Evolutionary conservation across 1,140 invertebrate genomes (phyloP), one percentile per base, ranked within the genome.

Genomic region (Panagrolaimus sp.): DNA sequence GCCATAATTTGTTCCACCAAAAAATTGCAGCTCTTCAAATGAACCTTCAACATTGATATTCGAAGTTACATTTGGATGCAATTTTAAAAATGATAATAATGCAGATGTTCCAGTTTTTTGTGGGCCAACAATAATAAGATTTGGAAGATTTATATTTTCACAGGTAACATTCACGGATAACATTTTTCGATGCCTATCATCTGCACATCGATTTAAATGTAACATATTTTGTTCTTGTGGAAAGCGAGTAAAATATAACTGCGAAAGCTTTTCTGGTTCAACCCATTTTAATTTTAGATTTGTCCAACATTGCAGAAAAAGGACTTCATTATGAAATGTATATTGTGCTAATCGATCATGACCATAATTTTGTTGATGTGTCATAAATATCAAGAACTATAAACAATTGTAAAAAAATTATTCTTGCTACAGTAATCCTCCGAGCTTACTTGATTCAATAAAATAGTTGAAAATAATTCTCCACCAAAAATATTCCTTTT

Each of bases 21-120:
- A 98, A 86, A 99, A 99, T 86, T 99, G 96, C 72, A 98, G 90
- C 85, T 99, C 96, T 85, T 99, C 96, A 85, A 95, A 98, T 1
- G 93, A 96, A 0, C 90, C 89, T 83, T 38, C 5, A n/a, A 91
- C 94, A 12, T 91, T 90, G 73, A 90, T 85, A 86, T 96, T 98
- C 76, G 91, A 92, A n/a, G 88, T 88, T 69, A 98, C 90, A 63
- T 91, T 88, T 48, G 96, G 93, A 86, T 99, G 96, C 88, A 97
- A 90, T 62, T 90, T 89, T 12, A 99, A 87, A 86, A 98, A 98
- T 69, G 93, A 91, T 82, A 96, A 95, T 0, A 99, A 86, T 10
- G 96, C 96, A 1, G 95, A 98, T 44, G 96, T 98, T 68, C 87
- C 96, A 1, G 96, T 98, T 86, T 99, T 99, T 84, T 99, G 96